A percentile compares a stretch with the other conserved stretches of the same genome.
These are phyloP conservation scores for Apaloderma vittatum DNA, from an alignment of 2,113 vertebrate genomes.

Conservation along the genomic window DNA sequence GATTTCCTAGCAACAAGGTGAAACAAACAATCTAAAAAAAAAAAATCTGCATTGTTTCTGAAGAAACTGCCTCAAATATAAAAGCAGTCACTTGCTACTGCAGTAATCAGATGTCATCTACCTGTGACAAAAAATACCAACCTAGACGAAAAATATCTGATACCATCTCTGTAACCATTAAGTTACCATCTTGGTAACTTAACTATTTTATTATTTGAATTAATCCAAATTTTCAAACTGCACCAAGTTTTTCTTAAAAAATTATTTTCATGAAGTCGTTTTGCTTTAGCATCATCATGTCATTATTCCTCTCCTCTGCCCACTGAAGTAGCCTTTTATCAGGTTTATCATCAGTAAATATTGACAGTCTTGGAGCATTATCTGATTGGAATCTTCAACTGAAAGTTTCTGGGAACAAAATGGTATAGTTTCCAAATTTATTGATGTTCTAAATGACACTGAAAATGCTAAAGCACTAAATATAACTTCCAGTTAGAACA, in stretches of 20 bases:
- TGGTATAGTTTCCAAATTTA: constrained; percentile 54
- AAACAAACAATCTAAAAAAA: not conserved
- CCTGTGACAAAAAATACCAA: no score
- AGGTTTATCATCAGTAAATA: constrained; percentile 14
- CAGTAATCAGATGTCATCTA: not conserved
- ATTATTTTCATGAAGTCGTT: constrained; percentile 53
- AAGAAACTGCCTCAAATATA: not conserved
- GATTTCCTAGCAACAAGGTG: not conserved
- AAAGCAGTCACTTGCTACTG: not conserved
- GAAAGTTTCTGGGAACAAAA: constrained; percentile 45
- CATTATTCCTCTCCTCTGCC: constrained; percentile 11
- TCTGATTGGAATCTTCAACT: not conserved
- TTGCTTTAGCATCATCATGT: not conserved
- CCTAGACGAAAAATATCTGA: no score
- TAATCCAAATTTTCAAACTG: constrained; percentile 18
- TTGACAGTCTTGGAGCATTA: constrained; percentile 28
- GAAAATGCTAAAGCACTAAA: constrained; percentile 42
- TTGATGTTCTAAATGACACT: constrained; percentile 7
- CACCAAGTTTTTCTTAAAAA: constrained; percentile 52
- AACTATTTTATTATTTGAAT: constrained; percentile 46
- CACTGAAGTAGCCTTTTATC: constrained; percentile 14
- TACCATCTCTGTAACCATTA: no score
- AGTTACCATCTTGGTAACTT: not conserved
- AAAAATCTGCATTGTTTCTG: not conserved
- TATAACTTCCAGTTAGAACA: constrained; percentile 20